Conservation (phyloP, 64 coral and sea anemone genomes). For the Trachythela sp. region DNA sequence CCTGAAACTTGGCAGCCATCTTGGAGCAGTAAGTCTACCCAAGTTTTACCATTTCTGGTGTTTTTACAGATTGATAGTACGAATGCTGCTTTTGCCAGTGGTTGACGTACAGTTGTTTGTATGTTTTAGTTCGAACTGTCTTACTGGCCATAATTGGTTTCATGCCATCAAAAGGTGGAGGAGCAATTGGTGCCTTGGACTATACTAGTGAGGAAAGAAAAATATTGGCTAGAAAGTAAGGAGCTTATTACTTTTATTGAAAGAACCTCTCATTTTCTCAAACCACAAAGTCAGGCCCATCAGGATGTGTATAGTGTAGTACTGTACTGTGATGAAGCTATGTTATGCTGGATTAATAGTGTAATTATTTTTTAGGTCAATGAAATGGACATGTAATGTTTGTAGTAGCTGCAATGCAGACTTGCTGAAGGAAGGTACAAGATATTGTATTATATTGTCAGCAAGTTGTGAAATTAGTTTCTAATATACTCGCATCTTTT, state of each 20-base stretch:
- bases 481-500: too few species aligned
- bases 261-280: background rate
- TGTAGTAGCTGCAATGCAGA: conserved; percentile 59
- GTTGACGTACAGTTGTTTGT: background rate
- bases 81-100: background rate
- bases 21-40: conserved; percentile 86
- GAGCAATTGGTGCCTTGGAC: conserved; percentile 89
- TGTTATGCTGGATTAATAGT: too few species aligned
- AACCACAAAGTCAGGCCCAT: background rate
- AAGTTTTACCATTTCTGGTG: background rate
- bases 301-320: too few species aligned
- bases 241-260: background rate
- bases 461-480: too few species aligned
- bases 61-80: background rate
- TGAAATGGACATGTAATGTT: conserved; percentile 70
- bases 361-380: conserved; percentile 47
- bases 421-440: conserved; percentile 51
- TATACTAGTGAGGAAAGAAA: conserved; percentile 91
- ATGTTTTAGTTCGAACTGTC: conserved; percentile 77
- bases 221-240: conserved; percentile 80
- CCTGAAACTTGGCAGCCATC: conserved; percentile 99
- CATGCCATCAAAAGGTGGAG: conserved; percentile 92
- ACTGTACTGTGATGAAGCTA: too few species aligned
- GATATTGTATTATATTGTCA: too few species aligned
- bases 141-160: conserved; percentile 95